Percentiles rank a stretch among this genome's conserved stretches.
phyloP scores from a whole-genome alignment of 2,113 vertebrate species.

The Steatornis caripensis region DNA sequence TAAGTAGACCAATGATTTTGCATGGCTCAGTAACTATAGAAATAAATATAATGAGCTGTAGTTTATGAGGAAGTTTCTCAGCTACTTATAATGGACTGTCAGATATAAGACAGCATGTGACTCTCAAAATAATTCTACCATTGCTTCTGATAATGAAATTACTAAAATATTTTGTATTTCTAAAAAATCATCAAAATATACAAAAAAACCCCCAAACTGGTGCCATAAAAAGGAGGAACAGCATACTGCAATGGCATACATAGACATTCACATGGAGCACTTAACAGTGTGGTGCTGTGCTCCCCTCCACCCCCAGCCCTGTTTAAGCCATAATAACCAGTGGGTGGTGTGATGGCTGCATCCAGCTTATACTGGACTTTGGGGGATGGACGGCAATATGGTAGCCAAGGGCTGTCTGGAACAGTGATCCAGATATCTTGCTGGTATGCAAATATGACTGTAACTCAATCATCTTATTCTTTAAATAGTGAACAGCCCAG shows the following conservation, averaged over 20 bases:
- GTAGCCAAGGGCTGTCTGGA: too few relatives aligned
- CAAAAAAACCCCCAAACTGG: rapidly evolving
- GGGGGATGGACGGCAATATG: too few relatives aligned
- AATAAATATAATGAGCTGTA: not conserved
- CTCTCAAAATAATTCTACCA: not conserved
- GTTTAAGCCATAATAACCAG: too few relatives aligned
- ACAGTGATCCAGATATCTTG: too few relatives aligned
- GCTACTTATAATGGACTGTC: not conserved
- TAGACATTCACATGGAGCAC: not conserved
- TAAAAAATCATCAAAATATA: not conserved
- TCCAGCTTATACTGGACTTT: too few relatives aligned
- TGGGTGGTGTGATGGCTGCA: too few relatives aligned
- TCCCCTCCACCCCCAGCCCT: too few relatives aligned
- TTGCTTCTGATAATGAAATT: not conserved
- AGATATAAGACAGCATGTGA: not conserved
- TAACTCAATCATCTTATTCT: too few relatives aligned
- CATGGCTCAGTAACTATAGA: not conserved
- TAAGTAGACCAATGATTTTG: not conserved
- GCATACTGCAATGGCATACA: not conserved
- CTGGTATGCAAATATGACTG: too few relatives aligned
- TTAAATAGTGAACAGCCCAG: too few relatives aligned
- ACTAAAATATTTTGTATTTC: not conserved
- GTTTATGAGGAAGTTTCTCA: not conserved
- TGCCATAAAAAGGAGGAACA: not conserved
- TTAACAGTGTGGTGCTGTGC: not conserved